Percentiles rank a stretch among this genome's conserved stretches.
Evolutionary conservation across 2,888 invertebrate species (phyloP).

Genomic region (Lithophane socia): DNA sequence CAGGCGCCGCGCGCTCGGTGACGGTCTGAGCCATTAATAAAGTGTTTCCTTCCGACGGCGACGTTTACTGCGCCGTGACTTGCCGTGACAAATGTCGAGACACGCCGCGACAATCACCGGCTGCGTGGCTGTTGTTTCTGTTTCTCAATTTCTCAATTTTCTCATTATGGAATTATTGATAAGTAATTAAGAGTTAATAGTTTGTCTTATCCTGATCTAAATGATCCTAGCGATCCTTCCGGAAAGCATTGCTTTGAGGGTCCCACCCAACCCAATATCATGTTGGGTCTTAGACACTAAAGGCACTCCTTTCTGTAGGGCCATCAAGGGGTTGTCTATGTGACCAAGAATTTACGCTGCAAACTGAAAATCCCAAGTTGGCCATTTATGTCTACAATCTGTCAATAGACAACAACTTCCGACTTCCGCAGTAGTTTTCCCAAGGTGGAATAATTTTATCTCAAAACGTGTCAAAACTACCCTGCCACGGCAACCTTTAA

Average conservation of each 20-base stretch:
- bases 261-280: too few relatives aligned
- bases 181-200: neutral
- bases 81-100: conserved; percentile 12
- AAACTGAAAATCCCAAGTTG: neutral
- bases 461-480: neutral
- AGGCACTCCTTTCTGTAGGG: neutral
- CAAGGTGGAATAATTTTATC: neutral
- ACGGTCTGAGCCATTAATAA: conserved; percentile 27
- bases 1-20: conserved; percentile 1
- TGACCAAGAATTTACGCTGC: neutral
- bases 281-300: too few relatives aligned
- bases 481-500: neutral
- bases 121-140: neutral
- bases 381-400: neutral
- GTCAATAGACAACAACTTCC: neutral
- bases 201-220: neutral
- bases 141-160: too few relatives aligned
- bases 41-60: conserved; percentile 43
- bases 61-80: conserved; percentile 13
- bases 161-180: neutral
- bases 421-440: neutral
- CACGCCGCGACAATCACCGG: conserved; percentile 9
- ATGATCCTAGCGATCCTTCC: neutral
- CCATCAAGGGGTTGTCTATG: neutral
- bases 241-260: neutral